These are phyloP conservation scores for Siniperca obscura DNA, from an alignment of 2,797 vertebrate genomes.

Conservation along the genomic window DNA sequence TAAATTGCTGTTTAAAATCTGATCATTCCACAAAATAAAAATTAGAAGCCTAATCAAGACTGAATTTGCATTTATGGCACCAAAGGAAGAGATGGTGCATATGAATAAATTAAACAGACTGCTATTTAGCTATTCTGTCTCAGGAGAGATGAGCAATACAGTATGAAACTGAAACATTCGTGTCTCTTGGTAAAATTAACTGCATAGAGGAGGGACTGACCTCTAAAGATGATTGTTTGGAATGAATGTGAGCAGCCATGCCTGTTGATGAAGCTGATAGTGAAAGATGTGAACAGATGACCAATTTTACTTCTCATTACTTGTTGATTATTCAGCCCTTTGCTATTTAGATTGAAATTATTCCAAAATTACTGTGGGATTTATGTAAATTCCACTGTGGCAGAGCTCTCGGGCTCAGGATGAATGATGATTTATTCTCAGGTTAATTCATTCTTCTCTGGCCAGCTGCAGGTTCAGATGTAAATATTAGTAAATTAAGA, in stretches of 20 bases:
- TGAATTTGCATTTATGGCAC: slow-evolving; percentile 88
- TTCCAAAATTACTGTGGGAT: slow-evolving; percentile 72
- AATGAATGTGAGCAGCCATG: slow-evolving; percentile 58
- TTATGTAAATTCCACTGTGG: slow-evolving; percentile 76
- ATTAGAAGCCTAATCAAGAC: slow-evolving; percentile 90
- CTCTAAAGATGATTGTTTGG: slow-evolving; percentile 75
- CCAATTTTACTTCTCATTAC: slow-evolving; percentile 80
- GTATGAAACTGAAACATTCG: slow-evolving; percentile 66
- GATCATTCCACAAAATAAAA: slow-evolving; percentile 91
- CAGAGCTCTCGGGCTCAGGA: slow-evolving; percentile 33
- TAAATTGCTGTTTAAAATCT: slow-evolving; percentile 90
- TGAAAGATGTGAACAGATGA: slow-evolving; percentile 78
- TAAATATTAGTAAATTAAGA: slow-evolving; percentile 77
- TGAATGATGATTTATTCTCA: slow-evolving; percentile 77
- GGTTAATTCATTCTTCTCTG: slow-evolving; percentile 80
- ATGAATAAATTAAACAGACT: slow-evolving; percentile 90
- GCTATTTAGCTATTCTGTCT: slow-evolving; percentile 77
- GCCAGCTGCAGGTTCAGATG: slow-evolving; percentile 81
- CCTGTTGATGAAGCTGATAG: slow-evolving; percentile 63
- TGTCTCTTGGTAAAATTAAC: slow-evolving; percentile 61
- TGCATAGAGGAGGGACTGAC: slow-evolving; percentile 46
- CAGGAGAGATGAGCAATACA: slow-evolving; percentile 68
- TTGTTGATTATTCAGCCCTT: slow-evolving; percentile 75
- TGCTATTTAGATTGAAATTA: slow-evolving; percentile 80
- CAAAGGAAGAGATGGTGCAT: slow-evolving; percentile 85